These are phyloP conservation scores for Drosophila gunungcola DNA, from an alignment of 1,140 invertebrate genomes.

Conservation along the genomic window DNA sequence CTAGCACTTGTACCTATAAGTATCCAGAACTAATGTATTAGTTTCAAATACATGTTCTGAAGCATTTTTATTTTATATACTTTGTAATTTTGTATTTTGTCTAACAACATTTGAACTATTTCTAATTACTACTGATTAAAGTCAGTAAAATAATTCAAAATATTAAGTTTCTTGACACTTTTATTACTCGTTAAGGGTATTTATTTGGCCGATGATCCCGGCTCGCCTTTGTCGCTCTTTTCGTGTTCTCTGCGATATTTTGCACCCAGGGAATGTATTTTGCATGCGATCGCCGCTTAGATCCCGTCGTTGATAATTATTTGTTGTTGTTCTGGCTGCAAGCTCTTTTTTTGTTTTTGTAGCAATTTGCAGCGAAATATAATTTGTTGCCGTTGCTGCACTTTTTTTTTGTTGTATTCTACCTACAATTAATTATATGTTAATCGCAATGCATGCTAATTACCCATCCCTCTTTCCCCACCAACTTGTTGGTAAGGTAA, in stretches of 20 bases:
- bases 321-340: slow-evolving; percentile 28
- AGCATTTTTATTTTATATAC: too few relatives aligned
- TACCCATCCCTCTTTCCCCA: slow-evolving; percentile 45
- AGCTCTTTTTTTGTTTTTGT: slow-evolving; percentile 33
- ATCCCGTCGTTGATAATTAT: slow-evolving; percentile 60
- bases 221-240: slow-evolving; percentile 30
- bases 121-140: not conserved
- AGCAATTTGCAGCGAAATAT: slow-evolving; percentile 67
- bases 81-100: not conserved
- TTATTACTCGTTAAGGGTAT: slow-evolving; percentile 15
- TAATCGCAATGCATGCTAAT: slow-evolving; percentile 83
- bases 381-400: slow-evolving; percentile 61
- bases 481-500: slow-evolving; percentile 30
- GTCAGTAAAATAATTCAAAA: not conserved
- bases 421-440: slow-evolving; percentile 82
- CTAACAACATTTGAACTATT: not conserved
- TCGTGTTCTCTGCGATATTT: slow-evolving; percentile 55
- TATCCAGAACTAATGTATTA: too few relatives aligned
- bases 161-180: not conserved
- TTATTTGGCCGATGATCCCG: not conserved
- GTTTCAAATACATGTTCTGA: too few relatives aligned
- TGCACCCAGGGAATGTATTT: slow-evolving; percentile 61
- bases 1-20: too few relatives aligned
- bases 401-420: slow-evolving; percentile 50
- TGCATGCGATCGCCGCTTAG: slow-evolving; percentile 71